Base-by-base conservation (phyloP, 1,140 invertebrate genomes). In the Apocrypta bakeri region DNA sequence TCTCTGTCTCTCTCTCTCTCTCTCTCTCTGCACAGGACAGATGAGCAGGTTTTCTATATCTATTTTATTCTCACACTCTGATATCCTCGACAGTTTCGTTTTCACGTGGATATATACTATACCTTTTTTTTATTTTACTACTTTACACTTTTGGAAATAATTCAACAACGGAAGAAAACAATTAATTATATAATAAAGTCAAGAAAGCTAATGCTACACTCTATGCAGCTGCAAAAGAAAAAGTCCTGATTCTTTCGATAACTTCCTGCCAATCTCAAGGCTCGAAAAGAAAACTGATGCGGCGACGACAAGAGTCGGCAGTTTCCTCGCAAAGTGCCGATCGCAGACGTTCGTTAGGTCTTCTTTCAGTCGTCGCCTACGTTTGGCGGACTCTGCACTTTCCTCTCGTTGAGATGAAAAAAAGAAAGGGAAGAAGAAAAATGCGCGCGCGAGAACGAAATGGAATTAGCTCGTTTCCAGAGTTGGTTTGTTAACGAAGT, bases 321-420 rank as follows among this genome's bases (percentile, higher is more conserved):
- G 63, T 27, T 56, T 56, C 48, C 48, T n/a, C 68, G 68, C 17
- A 83, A 75, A 76, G 56, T 82, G 72, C 64, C 68, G 68, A 71
- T 37, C 74, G 75, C 56, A 84, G 77, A 61, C 84, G 80, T 85
- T 85, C 84, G 84, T 85, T 86, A 86, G 79, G 82, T 64, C 48
- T 56, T 77, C 80, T 84, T 86, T 86, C 83, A 77, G 29, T 82
- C 81, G 79, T 81, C 77, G 75, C 48, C 48, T n/a, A n/a, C 48
- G 48, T 56, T 86, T 84, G 83, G 68, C 78, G 81, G 31, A 56
- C 7, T 24, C 21, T 12, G 31, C 42, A 33, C 42, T 74, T 66
- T 33, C 21, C 17, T 3, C 69, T 8, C 56, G 37, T 21, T 37
- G 33, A 37, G 33, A 37, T 2, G 33, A 37, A 9, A 37, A 9